These are phyloP conservation scores for Coelopa pilipes DNA, from an alignment of 2,888 invertebrate species.

Conservation along the genomic window DNA sequence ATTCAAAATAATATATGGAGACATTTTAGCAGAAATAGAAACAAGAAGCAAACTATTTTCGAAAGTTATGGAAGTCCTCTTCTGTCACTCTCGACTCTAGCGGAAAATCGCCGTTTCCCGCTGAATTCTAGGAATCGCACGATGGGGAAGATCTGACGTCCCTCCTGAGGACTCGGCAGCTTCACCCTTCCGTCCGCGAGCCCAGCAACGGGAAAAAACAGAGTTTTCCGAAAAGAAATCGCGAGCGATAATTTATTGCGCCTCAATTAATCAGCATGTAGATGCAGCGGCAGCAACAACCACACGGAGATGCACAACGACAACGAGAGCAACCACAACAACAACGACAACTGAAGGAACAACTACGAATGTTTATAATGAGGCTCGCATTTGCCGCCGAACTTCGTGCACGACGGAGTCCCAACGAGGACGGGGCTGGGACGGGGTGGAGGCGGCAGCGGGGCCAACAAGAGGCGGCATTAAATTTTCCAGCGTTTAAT, in stretches of 20 bases:
- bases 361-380: constrained; percentile 40
- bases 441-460: constrained; percentile 37
- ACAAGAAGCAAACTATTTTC: too few species aligned
- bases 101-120: too few species aligned
- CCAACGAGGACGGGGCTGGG: constrained; percentile 36
- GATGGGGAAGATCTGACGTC: too few species aligned
- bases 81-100: too few species aligned
- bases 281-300: constrained; percentile 33
- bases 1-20: too few species aligned
- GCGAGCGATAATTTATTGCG: constrained; percentile 45
- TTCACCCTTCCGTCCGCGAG: too few species aligned
- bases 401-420: constrained; percentile 24
- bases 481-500: constrained; percentile 62
- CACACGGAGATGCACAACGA: neutral
- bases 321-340: too few species aligned
- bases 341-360: neutral
- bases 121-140: too few species aligned
- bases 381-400: constrained; percentile 27
- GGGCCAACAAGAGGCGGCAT: constrained; percentile 47
- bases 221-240: constrained; percentile 20
- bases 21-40: too few species aligned
- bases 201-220: too few species aligned
- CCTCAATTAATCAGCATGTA: constrained; percentile 48
- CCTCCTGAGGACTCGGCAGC: too few species aligned
- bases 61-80: too few species aligned